Conservation (phyloP, 2,888 invertebrate species). For the Anagyrus pseudococci region DNA sequence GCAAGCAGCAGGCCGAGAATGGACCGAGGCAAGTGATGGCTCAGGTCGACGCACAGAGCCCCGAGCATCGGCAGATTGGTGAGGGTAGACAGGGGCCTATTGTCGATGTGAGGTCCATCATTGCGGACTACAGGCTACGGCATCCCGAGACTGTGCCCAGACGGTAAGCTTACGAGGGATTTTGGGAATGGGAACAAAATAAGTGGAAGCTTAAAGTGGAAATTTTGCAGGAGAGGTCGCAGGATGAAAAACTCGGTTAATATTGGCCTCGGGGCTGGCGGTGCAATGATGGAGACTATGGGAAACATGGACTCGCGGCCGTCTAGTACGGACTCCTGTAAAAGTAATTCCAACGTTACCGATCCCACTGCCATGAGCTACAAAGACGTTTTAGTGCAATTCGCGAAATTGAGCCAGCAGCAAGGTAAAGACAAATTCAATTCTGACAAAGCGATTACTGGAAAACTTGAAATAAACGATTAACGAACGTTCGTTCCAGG, state of each 20-base stretch:
- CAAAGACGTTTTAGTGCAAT: conserved; percentile 79
- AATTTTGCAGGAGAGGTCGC: conserved; percentile 56
- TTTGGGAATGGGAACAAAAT: too few species aligned
- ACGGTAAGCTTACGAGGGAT: conserved; percentile 62
- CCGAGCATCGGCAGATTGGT: conserved; percentile 68
- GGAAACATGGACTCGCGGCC: conserved; percentile 62
- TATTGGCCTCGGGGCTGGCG: conserved; percentile 57
- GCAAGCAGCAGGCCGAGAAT: conserved; percentile 49
- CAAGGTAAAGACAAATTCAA: conserved; percentile 47
- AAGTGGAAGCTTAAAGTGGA: too few species aligned
- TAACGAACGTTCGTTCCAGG: conserved; percentile 39
- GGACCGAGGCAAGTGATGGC: conserved; percentile 45
- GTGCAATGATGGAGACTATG: conserved; percentile 57
- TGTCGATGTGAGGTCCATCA: conserved; percentile 83
- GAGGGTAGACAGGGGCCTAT: conserved; percentile 78
- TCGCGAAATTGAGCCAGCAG: conserved; percentile 69
- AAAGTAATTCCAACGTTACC: conserved; percentile 60
- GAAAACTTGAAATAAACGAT: too few species aligned
- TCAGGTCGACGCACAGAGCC: conserved; percentile 44
- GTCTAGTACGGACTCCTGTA: conserved; percentile 65
- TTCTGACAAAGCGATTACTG: neutral
- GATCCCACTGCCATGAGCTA: conserved; percentile 66
- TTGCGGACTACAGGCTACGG: conserved; percentile 79
- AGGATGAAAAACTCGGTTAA: conserved; percentile 60
- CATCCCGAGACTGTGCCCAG: conserved; percentile 78